A percentile compares a stretch with the other conserved stretches of the same genome.
Evolutionary conservation across 2,113 vertebrate species (phyloP).

Genomic region (Epinephelus cyanopodus): DNA sequence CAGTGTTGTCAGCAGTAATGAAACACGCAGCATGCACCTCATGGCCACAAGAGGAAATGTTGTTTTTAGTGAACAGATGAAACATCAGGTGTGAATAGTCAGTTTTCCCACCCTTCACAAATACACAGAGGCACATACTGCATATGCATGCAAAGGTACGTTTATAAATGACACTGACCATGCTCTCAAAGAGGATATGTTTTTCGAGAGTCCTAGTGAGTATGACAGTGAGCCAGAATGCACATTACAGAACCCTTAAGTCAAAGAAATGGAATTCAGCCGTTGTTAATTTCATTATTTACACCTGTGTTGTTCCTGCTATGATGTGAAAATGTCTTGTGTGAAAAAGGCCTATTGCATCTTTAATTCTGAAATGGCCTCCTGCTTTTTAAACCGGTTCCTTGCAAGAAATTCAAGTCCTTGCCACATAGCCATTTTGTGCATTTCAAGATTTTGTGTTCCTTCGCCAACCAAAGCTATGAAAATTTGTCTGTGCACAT

Average conservation of each 20-base stretch:
- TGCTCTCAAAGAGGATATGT: not conserved
- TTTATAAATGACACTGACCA: not conserved
- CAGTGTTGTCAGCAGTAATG: not conserved
- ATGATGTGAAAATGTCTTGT: no score
- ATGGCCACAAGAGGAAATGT: not conserved
- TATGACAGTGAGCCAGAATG: no score
- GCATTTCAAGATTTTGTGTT: not conserved
- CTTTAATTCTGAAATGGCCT: constrained; percentile 21
- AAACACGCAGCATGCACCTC: constrained; percentile 11
- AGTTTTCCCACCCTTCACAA: not conserved
- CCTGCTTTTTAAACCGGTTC: not conserved
- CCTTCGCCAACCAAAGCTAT: not conserved
- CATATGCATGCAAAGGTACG: not conserved
- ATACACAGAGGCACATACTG: not conserved
- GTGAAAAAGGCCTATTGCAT: not conserved
- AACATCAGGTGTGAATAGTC: not conserved
- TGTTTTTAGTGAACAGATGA: not conserved
- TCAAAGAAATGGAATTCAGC: no score
- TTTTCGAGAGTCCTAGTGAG: no score
- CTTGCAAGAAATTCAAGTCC: not conserved
- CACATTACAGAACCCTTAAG: no score
- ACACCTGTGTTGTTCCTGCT: no score
- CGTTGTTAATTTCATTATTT: no score
- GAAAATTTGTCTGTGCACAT: constrained; percentile 13
- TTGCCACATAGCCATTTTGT: not conserved